Evolutionary conservation across 2,113 vertebrate genomes (phyloP).

Genomic region (Toxotes jaculatrix): DNA sequence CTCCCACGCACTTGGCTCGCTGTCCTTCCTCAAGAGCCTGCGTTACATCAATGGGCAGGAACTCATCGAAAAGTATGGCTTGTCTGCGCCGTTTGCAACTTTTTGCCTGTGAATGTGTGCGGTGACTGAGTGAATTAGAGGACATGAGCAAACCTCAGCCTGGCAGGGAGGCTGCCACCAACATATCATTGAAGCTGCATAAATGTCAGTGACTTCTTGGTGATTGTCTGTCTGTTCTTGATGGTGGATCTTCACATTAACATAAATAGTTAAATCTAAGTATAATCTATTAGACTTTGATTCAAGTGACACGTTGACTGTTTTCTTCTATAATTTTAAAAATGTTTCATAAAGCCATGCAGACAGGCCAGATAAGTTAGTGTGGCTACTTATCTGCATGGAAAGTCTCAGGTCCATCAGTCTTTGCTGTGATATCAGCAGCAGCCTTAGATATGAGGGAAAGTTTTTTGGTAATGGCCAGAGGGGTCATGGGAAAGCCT

Average conservation of each 20-base stretch:
- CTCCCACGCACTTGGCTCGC: conserved; percentile 93
- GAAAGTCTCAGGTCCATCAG: conserved; percentile 23
- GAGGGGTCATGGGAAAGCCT: conserved; percentile 84
- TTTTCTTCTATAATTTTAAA: conserved; percentile 7
- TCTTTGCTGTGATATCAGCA: conserved; percentile 48
- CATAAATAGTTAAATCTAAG: neutral
- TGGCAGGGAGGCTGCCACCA: conserved; percentile 26
- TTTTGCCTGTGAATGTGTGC: conserved; percentile 16
- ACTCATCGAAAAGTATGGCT: conserved; percentile 90
- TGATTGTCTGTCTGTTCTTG: neutral
- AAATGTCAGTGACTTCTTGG: conserved; percentile 25
- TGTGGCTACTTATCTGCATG: conserved; percentile 62
- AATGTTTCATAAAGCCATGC: conserved; percentile 1
- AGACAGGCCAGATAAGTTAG: conserved; percentile 41
- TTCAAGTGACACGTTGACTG: neutral
- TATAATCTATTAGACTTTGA: neutral
- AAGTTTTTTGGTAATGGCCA: conserved; percentile 48
- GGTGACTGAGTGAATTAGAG: conserved; percentile 25
- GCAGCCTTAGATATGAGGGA: conserved; percentile 39
- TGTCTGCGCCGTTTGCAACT: conserved; percentile 21
- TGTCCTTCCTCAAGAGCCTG: conserved; percentile 96
- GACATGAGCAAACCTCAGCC: conserved; percentile 22
- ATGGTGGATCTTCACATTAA: neutral
- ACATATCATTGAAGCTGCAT: conserved; percentile 26
- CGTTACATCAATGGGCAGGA: conserved; percentile 93